Evolutionary conservation across 2,113 vertebrate genomes (phyloP), one percentile per base, ranked within the genome.

Genomic region (Ploceus nigricollis): DNA sequence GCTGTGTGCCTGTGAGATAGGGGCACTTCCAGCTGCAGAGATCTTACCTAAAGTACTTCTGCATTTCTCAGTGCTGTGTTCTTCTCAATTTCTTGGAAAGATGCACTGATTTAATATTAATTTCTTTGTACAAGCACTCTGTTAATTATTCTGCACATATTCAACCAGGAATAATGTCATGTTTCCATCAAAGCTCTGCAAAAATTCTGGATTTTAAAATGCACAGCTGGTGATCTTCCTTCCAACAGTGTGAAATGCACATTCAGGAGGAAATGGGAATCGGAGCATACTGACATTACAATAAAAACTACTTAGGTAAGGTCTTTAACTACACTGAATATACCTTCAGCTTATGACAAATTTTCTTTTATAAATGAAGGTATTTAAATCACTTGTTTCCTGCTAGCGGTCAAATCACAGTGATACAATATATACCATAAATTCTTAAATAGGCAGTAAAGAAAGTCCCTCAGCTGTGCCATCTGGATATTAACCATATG

Each of bases 1-100:
- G n/a, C 15, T 0, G 1, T 11, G 19, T 76, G 13, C 15, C 27
- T 56, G 63, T 1, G 3, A 27, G 45, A 15, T 1, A 3, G 16
- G 16, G 64, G 28, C 24, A 69, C n/a, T 7, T 8, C 6, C 57
- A 60, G 28, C 60, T 77, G 6, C 23, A 8, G 7, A 39, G 35
- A 28, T n/a, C 31, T 54, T 44, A 25, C 6, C 14, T 21, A 7
- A 61, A 79, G 4, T 30, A 13, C 48, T 76, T 75, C 61, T 91
- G 33, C 39, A 24, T 68, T 90, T 87, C 37, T 72, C 24, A 23
- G 20, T 50, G 19, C 33, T 71, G 8, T 15, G 10, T 75, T 70
- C 80, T 63, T 79, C 44, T 76, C 40, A 80, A 10, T 51, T 77
- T 33, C 47, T 83, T 83, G 33, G 39, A 70, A 73, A 58, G 11